Evolutionary conservation across 1,140 invertebrate species (phyloP).

Genomic region (Arion vulgaris): DNA sequence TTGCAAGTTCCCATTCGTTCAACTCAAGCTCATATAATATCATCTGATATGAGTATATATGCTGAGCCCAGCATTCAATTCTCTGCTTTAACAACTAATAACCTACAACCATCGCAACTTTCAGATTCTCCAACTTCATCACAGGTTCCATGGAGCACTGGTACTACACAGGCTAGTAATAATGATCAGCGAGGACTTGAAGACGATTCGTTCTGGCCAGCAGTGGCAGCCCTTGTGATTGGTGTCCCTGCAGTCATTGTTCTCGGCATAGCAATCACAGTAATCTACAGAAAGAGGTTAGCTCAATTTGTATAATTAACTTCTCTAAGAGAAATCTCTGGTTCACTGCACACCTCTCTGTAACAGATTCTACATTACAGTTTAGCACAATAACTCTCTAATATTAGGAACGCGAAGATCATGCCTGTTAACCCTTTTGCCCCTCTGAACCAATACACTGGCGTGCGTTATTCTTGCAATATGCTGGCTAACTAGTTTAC

Average conservation of each 20-base stretch:
- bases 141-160: neutral
- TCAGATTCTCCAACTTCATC: neutral
- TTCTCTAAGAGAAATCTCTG: neutral
- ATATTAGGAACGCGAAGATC: too few relatives aligned
- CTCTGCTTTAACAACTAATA: neutral
- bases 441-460: too few relatives aligned
- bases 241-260: conserved; percentile 49
- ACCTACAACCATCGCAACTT: neutral
- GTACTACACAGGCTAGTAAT: neutral
- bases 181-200: neutral
- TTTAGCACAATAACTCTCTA: too few relatives aligned
- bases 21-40: neutral
- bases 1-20: neutral
- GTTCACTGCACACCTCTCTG: conserved; percentile 13
- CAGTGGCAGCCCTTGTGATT: conserved; percentile 48
- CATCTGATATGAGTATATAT: neutral
- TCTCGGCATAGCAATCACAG: conserved; percentile 47
- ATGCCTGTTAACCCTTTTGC: neutral
- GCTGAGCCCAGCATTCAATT: neutral
- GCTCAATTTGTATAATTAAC: conserved; percentile 13
- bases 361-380: neutral
- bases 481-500: neutral
- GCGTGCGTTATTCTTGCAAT: neutral
- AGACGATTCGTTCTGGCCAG: conserved; percentile 45
- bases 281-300: conserved; percentile 46